Evolutionary conservation across 2,888 invertebrate genomes (phyloP), one percentile per base, ranked within the genome.

Genomic region (Polylopha cassiicola): DNA sequence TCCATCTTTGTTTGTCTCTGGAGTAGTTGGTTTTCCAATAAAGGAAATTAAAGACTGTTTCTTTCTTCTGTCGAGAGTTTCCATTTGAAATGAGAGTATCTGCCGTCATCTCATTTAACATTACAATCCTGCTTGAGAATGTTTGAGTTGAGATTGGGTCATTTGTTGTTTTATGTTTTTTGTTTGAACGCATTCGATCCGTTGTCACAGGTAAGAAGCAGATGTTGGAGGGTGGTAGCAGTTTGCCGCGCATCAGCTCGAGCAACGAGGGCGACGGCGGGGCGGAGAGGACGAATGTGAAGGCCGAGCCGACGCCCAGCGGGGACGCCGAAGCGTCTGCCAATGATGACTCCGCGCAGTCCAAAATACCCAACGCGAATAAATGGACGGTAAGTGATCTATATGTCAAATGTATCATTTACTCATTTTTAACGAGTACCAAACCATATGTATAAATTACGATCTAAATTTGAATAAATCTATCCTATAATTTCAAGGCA

Each of bases 201-300:
- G 7, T 4, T 2, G 16, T 13, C 27, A 33, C 55, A 89, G 89
- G 87, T 39, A 90, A 90, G 65, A 89, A 88, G 58, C 76, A 66
- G 37, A 69, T 71, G 61, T 2, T 75, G 24, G 81, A 81, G 1
- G 54, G 50, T 5, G 52, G 61, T 0, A 46, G 55, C 1, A 65
- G 58, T 24, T 37, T 66, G 15, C 55, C 76, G 0, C 76, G 84
- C 4, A 82, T 80, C 46, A 78, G 73, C 23, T 79, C 85, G 1
- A 85, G 76, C 46, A 78, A 85, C 32, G 89, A 90, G 36, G 65
- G 80, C 53, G 87, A 80, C 8, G 37, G 46, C 2, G 48, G 51
- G 31, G 45, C 4, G n/a, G 22, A 22, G 15, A 2, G n/a, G 0
- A 7, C 15, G 16, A 16, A 26, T 29, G 34, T 45, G 8, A 58